Conservation (phyloP, 2,797 vertebrate genomes). For the Buceros bicornis region DNA sequence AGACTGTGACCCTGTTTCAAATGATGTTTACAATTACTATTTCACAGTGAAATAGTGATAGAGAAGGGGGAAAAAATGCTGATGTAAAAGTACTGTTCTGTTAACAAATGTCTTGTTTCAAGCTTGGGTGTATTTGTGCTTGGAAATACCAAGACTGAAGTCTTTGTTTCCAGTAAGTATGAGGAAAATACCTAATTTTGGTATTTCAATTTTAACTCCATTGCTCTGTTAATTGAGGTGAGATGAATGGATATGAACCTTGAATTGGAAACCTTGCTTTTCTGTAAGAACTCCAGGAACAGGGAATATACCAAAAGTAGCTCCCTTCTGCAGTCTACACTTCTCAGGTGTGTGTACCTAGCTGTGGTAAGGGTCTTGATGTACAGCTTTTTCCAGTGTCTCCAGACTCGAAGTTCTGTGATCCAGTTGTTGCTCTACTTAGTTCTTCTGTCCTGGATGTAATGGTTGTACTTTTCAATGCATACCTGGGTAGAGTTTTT, state of each 20-base stretch:
- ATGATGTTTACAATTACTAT: not conserved
- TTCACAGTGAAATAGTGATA: not conserved
- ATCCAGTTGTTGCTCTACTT: not conserved
- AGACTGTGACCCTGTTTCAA: not conserved
- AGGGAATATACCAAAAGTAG: not conserved
- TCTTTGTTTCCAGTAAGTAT: not conserved
- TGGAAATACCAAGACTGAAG: not conserved
- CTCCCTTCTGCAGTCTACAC: rapidly evolving
- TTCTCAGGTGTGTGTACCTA: not conserved
- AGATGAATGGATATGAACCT: not conserved
- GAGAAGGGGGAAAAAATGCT: not conserved
- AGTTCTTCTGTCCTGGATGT: not conserved
- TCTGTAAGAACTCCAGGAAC: not conserved
- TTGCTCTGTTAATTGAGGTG: not conserved
- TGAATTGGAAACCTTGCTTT: not conserved
- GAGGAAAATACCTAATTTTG: not conserved
- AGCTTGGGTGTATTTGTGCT: not conserved
- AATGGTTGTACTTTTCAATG: not conserved
- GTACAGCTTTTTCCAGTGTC: rapidly evolving
- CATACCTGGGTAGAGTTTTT: not conserved
- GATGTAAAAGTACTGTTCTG: not conserved
- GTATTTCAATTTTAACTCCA: not conserved
- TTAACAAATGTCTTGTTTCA: not conserved
- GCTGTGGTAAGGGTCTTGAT: rapidly evolving
- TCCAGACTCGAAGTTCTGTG: not conserved